Evolutionary conservation across 2,113 vertebrate genomes (phyloP).

Genomic region (Amazona guildingii): DNA sequence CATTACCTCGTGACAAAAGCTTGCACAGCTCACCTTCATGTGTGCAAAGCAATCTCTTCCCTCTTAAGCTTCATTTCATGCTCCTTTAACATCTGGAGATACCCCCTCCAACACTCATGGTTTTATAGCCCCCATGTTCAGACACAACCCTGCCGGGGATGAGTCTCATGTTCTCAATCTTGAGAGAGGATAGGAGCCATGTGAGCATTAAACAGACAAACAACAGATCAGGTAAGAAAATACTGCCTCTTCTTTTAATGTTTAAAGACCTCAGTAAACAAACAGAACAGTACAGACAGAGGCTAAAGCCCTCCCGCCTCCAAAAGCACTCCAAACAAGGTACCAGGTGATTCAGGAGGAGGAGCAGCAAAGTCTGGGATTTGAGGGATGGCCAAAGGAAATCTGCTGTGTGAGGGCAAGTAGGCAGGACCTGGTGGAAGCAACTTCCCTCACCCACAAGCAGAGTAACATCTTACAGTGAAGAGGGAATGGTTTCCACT

Average conservation of each 20-base stretch:
- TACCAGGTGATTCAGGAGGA: not conserved
- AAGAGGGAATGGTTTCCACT: not conserved
- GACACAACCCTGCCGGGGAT: not conserved
- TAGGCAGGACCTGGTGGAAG: not conserved
- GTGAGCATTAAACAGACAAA: not conserved
- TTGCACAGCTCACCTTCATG: not conserved
- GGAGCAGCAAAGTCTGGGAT: not conserved
- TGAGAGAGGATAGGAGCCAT: not conserved
- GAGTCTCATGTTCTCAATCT: fast-evolving
- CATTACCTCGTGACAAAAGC: not conserved
- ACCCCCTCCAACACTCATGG: fast-evolving
- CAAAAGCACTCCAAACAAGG: not conserved
- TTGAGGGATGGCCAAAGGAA: not conserved
- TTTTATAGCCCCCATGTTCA: not conserved
- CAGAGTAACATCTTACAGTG: not conserved
- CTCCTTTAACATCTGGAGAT: not conserved
- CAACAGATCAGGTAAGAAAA: conserved; percentile 71
- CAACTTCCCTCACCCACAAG: not conserved
- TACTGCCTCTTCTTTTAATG: conserved; percentile 77
- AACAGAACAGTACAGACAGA: conserved; percentile 53
- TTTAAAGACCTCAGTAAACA: conserved; percentile 73
- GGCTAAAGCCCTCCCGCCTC: not conserved
- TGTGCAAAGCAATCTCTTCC: not conserved
- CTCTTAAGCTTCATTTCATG: not conserved
- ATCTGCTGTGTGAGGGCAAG: not conserved